Conservation (phyloP, 2,888 invertebrate genomes). For the Campopleginae sp. region DNA sequence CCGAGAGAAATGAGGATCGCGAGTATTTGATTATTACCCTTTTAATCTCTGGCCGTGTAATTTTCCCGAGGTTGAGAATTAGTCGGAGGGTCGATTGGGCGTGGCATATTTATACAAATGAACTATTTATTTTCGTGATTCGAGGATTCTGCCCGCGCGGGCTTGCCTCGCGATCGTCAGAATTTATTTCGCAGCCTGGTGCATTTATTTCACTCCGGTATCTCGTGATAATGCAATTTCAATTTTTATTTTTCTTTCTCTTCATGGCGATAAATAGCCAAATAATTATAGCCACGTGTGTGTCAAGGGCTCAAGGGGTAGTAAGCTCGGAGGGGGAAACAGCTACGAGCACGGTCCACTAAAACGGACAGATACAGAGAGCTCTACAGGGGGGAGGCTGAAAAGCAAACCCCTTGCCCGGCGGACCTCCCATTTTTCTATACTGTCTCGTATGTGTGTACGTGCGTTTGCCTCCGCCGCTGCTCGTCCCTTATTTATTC, state of each 20-base stretch:
- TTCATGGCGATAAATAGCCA: neutral
- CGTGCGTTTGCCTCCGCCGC: slow-evolving; percentile 36
- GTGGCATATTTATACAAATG: slow-evolving; percentile 33
- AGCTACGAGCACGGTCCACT: slow-evolving; percentile 57
- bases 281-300: slow-evolving; percentile 12
- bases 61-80: slow-evolving; percentile 54
- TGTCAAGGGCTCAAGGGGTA: neutral
- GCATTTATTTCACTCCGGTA: neutral
- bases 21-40: slow-evolving; percentile 83
- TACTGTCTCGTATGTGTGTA: slow-evolving; percentile 26
- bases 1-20: slow-evolving; percentile 70
- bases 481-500: slow-evolving; percentile 81
- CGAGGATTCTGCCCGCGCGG: too few species aligned
- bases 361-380: slow-evolving; percentile 63
- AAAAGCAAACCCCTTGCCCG: slow-evolving; percentile 31
- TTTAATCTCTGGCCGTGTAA: slow-evolving; percentile 77
- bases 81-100: slow-evolving; percentile 53
- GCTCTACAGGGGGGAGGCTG: slow-evolving; percentile 24
- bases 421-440: slow-evolving; percentile 39
- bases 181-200: neutral
- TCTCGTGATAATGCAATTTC: too few species aligned
- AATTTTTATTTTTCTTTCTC: too few species aligned
- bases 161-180: neutral
- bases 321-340: slow-evolving; percentile 32
- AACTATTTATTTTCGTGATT: slow-evolving; percentile 34